A percentile compares a stretch with the other conserved stretches of the same genome.
Conservation (phyloP, 2,113 vertebrate species). For the Labeo catla region DNA sequence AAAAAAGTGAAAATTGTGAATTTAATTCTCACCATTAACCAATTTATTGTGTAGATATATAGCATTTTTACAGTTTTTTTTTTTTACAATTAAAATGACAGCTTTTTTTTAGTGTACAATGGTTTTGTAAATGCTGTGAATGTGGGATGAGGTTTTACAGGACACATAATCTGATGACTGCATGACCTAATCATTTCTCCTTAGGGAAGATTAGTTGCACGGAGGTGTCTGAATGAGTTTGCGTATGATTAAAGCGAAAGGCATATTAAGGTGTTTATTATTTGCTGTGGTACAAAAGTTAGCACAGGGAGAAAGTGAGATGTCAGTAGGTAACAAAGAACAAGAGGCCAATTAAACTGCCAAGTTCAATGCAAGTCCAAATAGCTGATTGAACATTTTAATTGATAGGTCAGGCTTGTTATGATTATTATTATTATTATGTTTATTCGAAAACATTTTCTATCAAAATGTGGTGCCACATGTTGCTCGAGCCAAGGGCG, state of each 20-base stretch:
- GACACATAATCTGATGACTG: background rate
- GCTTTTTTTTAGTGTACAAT: background rate
- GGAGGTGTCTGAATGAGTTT: background rate
- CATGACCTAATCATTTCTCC: background rate
- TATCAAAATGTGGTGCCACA: background rate
- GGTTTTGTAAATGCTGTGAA: background rate
- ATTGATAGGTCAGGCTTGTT: constrained; percentile 25
- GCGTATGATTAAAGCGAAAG: background rate
- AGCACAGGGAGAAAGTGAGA: background rate
- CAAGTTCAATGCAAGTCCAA: background rate
- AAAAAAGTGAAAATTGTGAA: no score
- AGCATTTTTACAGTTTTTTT: no score
- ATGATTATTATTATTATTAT: constrained; percentile 11
- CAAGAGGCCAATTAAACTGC: background rate
- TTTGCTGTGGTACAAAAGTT: background rate
- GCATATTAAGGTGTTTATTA: background rate
- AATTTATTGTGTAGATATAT: no score
- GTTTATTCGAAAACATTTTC: background rate
- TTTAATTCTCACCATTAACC: no score
- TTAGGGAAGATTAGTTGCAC: constrained; percentile 4
- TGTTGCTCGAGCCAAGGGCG: constrained; percentile 24
- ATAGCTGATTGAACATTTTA: constrained; percentile 7
- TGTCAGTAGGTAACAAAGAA: background rate
- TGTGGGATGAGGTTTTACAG: background rate
- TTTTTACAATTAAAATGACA: background rate